Base-by-base conservation (phyloP, 2,888 invertebrate genomes). In the Aspidiotus destructor region DNA sequence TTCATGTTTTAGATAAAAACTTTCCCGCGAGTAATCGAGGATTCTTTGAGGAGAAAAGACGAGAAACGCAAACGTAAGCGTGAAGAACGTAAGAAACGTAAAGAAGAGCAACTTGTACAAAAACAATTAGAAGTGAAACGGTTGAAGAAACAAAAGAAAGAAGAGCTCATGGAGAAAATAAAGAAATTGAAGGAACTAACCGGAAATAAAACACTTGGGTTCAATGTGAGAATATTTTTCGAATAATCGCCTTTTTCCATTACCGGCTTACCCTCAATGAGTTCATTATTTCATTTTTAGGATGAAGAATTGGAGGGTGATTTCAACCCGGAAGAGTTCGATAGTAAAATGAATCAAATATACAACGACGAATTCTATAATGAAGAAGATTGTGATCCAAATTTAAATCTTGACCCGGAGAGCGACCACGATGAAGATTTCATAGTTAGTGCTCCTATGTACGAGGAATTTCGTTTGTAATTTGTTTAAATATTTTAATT, bases 121-220 rank as follows among this genome's bases (percentile, higher is more conserved):
- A 91, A 90, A 76, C 84, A 86, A 80, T 88, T 92, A 73, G 96
- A 97, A 77, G 80, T 98, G n/a, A 88, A 87, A 60, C 81, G 91
- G 73, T 78, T 96, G 53, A 92, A 92, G 77, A 88, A 89, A 41
- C 78, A 93, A 71, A 96, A 96, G 76, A 81, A 87, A 69, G 86
- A 88, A 75, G 96, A 98, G 79, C 92, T 97, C 72, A 84, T 89
- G 76, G 88, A 91, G 71, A 95, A 93, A 78, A 85, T 98, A 61
- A 83, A 86, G 68, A 87, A 87, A 78, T 79, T 99, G 8, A 89
- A 89, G 78, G 86, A 91, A 76, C 86, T 95, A 42, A 90, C 95
- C 2, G 97, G 96, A 13, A 89, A 91, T 76, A 82, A 85, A 17
- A 83, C 84, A 42, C 75, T 90, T 54, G 84, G 82, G 0, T 83